phyloP scores from a whole-genome alignment of 2,888 invertebrate species.

The Limnephilus marmoratus region DNA sequence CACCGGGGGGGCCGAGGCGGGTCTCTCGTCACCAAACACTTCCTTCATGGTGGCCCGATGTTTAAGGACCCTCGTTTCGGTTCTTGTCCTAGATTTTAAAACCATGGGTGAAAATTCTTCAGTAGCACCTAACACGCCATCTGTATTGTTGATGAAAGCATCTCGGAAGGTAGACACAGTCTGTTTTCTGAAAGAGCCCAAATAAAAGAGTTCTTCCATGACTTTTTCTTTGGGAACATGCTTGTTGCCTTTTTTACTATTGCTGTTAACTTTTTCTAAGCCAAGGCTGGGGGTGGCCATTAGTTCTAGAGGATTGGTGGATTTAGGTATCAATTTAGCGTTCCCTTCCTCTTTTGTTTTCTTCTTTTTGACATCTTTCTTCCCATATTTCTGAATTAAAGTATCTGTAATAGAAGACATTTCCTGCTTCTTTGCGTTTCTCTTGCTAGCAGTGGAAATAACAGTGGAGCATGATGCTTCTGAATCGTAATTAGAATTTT shows the following conservation, averaged over 20 bases:
- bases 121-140: conserved; percentile 77
- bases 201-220: conserved; percentile 79
- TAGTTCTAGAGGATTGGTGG: conserved; percentile 77
- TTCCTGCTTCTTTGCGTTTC: conserved; percentile 71
- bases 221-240: conserved; percentile 75
- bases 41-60: conserved; percentile 88
- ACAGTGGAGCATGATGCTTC: conserved; percentile 83
- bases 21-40: conserved; percentile 87
- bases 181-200: conserved; percentile 83
- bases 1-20: conserved; percentile 88
- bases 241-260: conserved; percentile 71
- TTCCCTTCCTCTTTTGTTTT: conserved; percentile 78
- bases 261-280: conserved; percentile 71
- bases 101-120: conserved; percentile 84
- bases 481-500: conserved; percentile 80
- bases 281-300: conserved; percentile 82
- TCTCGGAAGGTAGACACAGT: conserved; percentile 82
- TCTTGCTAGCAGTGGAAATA: conserved; percentile 78
- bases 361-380: conserved; percentile 77
- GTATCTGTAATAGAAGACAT: conserved; percentile 81
- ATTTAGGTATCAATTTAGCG: conserved; percentile 79
- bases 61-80: conserved; percentile 84
- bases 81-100: conserved; percentile 85
- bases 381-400: conserved; percentile 82
- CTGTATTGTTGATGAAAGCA: conserved; percentile 81